These are phyloP conservation scores for Fragum fragum DNA, from an alignment of 2,888 invertebrate species.

Conservation along the genomic window DNA sequence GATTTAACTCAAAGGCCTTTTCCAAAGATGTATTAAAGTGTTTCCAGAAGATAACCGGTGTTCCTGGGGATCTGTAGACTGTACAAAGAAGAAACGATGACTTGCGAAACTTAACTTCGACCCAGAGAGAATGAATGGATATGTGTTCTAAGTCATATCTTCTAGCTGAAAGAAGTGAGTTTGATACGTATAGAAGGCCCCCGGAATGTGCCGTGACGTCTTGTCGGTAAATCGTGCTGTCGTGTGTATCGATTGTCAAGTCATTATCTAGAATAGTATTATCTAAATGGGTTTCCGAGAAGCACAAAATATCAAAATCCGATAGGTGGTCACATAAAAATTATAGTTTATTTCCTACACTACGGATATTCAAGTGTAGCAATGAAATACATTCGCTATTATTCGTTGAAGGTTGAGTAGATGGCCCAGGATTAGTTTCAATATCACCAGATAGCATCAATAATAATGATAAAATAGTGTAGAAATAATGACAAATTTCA, in stretches of 20 bases:
- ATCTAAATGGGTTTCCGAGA: slow-evolving; percentile 30
- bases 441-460: slow-evolving; percentile 16
- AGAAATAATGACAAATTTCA: neutral
- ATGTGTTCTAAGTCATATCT: neutral
- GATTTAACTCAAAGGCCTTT: neutral
- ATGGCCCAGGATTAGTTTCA: slow-evolving; percentile 10
- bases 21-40: neutral
- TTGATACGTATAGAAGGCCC: neutral
- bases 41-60: neutral
- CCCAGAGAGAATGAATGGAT: slow-evolving; percentile 5
- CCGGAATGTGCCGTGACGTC: neutral
- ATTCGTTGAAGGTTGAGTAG: neutral
- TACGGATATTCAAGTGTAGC: slow-evolving; percentile 25
- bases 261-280: neutral
- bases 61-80: neutral
- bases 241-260: neutral
- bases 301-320: slow-evolving; percentile 39
- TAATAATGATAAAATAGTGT: neutral
- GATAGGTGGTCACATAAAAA: slow-evolving; percentile 25
- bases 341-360: slow-evolving; percentile 28
- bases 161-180: neutral
- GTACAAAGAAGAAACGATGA: slow-evolving; percentile 9
- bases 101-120: neutral
- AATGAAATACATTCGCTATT: neutral
- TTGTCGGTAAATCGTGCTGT: neutral